phyloP scores from a whole-genome alignment of 2,888 invertebrate genomes.

The Idaea dimidiata region DNA sequence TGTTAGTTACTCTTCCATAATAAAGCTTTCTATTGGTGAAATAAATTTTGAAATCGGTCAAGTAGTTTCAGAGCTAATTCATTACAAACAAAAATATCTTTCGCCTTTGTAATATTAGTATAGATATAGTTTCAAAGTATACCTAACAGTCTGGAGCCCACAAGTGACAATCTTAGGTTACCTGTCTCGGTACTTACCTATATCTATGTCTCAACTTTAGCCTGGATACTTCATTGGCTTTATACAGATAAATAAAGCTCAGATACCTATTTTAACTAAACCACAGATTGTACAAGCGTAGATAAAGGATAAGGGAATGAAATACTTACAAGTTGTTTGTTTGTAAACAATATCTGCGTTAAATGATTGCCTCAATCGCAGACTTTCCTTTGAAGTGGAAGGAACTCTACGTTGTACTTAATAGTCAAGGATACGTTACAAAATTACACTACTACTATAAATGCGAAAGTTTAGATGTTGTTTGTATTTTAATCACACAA shows the following conservation, averaged over 20 bases:
- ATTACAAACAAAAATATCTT: too few species aligned
- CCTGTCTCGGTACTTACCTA: not conserved
- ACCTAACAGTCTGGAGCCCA: not conserved
- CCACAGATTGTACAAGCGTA: too few species aligned
- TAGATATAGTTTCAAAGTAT: not conserved
- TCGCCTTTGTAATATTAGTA: too few species aligned
- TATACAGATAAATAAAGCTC: too few species aligned
- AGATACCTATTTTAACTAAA: too few species aligned
- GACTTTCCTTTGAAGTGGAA: not conserved
- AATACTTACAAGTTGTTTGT: slow-evolving; percentile 3
- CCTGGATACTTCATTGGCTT: not conserved
- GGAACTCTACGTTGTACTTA: not conserved
- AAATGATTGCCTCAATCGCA: not conserved
- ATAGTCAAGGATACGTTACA: not conserved
- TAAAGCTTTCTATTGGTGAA: too few species aligned
- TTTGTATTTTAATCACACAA: too few species aligned
- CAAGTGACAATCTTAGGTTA: not conserved
- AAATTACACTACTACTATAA: too few species aligned
- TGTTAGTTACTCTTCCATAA: too few species aligned
- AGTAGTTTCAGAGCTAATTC: too few species aligned
- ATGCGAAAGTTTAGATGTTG: too few species aligned
- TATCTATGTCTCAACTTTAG: not conserved
- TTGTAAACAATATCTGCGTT: not conserved
- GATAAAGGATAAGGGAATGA: not conserved
- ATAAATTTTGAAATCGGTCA: too few species aligned